Conservation (phyloP, 2,113 vertebrate species). For the Rhipidura dahli region DNA sequence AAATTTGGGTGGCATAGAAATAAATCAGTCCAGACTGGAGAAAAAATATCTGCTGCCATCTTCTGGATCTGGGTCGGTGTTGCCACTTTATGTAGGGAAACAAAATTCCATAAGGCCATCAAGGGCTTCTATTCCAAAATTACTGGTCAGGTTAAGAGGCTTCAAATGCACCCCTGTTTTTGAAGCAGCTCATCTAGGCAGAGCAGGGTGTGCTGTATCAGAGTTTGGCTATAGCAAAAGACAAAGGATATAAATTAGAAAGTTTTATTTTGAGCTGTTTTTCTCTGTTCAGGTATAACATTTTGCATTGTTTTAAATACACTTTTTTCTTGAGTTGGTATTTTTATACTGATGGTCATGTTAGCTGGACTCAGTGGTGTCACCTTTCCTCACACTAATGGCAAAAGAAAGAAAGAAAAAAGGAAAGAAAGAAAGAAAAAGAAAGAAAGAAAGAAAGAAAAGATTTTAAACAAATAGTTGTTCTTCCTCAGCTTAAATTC, state of each 20-base stretch:
- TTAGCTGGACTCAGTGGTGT: background rate
- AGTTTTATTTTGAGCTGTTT: background rate
- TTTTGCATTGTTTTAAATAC: background rate
- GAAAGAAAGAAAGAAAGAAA: background rate
- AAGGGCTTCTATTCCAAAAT: background rate
- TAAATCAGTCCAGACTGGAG: background rate
- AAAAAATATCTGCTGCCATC: background rate
- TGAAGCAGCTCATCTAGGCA: background rate
- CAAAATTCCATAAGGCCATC: rapidly evolving
- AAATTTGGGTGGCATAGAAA: background rate
- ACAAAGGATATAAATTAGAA: background rate
- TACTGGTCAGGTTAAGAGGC: background rate
- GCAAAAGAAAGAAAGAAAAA: background rate
- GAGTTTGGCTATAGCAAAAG: background rate
- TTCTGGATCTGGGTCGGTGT: background rate
- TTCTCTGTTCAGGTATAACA: background rate
- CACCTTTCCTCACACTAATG: background rate
- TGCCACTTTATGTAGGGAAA: background rate
- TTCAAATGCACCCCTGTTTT: background rate
- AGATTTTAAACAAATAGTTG: background rate
- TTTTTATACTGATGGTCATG: background rate
- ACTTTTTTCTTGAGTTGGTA: background rate
- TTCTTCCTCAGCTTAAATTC: background rate
- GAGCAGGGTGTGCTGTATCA: background rate
- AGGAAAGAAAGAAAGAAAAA: background rate